Evolutionary conservation across 2,113 vertebrate genomes (phyloP), one percentile per base, ranked within the genome.

Genomic region (Pollachius pollachius): DNA sequence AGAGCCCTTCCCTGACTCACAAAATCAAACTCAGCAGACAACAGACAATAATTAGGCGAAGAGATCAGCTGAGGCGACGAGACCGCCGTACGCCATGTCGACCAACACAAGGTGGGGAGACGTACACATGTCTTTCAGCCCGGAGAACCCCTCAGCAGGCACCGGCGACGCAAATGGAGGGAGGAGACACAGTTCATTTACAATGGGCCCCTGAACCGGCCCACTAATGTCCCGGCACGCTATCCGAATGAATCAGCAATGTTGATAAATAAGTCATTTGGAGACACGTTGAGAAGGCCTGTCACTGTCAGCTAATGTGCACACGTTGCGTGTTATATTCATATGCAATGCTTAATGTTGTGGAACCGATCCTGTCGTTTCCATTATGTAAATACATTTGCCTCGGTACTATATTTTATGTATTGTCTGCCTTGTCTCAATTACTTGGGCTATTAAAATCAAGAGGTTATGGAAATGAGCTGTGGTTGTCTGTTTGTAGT

Each of bases 351-450:
- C 86, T 88, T 93, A 93, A 93, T 93, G 92, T 92, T 85, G 84
- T 90, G 91, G 90, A 92, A 93, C 92, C 92, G 86, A 91, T 91
- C 90, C 87, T 88, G 88, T 90, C 89, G 82, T 91, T 92, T 91
- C 90, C 92, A 92, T 94, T 92, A 94, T 94, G 92, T 91, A 93
- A 93, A 93, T 92, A 92, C 88, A 92, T 92, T 89, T 92, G 89
- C 91, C 86, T 90, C 87, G 65, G 81, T 85, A 79, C 86, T 87
- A 87, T 92, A 90, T 89, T 92, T 91, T 88, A 91, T 89, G 88
- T 88, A 91, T 91, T 85, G 88, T 91, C 90, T 89, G 81, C 82
- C 85, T 89, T 87, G 86, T 90, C 88, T 89, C 88, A 90, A 92
- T 91, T 91, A 91, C 90, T 85, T 87, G 89, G 84, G 87, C 88